phyloP scores from a whole-genome alignment of 1,140 invertebrate genomes.

The Meloidogyne hapla region DNA sequence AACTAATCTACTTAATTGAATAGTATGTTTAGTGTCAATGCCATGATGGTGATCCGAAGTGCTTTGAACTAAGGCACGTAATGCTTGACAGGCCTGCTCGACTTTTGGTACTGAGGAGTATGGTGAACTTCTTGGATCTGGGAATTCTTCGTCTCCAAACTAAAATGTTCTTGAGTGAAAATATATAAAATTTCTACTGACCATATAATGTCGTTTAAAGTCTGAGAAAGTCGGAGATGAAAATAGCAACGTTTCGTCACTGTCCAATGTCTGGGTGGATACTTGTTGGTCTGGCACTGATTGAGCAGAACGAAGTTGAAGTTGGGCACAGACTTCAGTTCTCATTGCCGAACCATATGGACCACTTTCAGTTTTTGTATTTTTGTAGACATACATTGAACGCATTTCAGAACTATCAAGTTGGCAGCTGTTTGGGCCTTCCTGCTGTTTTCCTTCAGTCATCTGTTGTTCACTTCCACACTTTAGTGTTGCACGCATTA shows the following conservation, averaged over 20 bases:
- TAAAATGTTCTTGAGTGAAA: background rate
- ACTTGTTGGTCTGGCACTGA: conserved; percentile 12
- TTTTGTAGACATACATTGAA: conserved; percentile 34
- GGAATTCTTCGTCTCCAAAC: conserved; percentile 23
- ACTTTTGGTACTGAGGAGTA: conserved; percentile 20
- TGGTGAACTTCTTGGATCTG: conserved; percentile 15
- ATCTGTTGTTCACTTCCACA: background rate
- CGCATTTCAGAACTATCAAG: conserved; percentile 25
- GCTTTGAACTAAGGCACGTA: conserved; percentile 10
- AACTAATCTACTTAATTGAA: conserved; percentile 42
- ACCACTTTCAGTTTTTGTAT: conserved; percentile 7
- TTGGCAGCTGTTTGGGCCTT: background rate
- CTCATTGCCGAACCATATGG: conserved; percentile 18
- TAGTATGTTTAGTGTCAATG: conserved; percentile 27
- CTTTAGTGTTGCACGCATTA: conserved; percentile 19
- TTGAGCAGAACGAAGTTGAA: conserved; percentile 4
- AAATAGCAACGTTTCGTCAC: conserved; percentile 49
- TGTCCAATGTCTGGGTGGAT: background rate
- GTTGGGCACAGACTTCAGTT: conserved; percentile 20
- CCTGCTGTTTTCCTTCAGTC: background rate
- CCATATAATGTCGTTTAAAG: conserved; percentile 50
- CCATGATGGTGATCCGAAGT: conserved; percentile 30
- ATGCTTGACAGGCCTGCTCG: conserved; percentile 25
- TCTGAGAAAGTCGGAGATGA: conserved; percentile 40
- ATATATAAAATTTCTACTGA: background rate